Percentiles rank a stretch among this genome's conserved stretches.
Evolutionary conservation across 1,140 invertebrate genomes (phyloP).

Genomic region (Apocrypta bakeri): DNA sequence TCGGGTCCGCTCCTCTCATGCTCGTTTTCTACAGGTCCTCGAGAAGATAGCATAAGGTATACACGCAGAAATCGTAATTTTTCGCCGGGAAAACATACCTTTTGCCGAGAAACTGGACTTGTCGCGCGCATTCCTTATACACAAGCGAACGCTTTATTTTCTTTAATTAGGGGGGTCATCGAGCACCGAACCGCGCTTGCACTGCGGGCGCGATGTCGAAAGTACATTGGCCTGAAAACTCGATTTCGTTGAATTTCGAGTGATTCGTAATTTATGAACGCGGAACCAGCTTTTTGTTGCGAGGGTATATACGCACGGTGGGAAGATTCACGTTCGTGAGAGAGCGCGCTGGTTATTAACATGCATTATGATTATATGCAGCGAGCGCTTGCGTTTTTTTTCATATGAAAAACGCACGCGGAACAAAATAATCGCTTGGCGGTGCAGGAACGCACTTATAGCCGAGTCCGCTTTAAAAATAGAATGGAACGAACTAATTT

Average conservation of each 20-base stretch:
- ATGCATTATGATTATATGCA: conserved; percentile 44
- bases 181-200: too few species aligned
- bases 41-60: conserved; percentile 61
- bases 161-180: neutral
- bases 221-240: conserved; percentile 27
- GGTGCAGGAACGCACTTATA: neutral
- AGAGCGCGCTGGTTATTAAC: conserved; percentile 41
- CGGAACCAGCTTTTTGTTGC: conserved; percentile 35
- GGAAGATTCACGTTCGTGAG: conserved; percentile 43
- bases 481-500: conserved; percentile 46
- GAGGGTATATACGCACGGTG: conserved; percentile 11
- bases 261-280: conserved; percentile 46
- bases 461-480: conserved; percentile 10
- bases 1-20: conserved; percentile 13
- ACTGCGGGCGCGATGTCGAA: conserved; percentile 38
- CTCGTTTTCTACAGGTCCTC: neutral
- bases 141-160: neutral
- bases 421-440: conserved; percentile 9
- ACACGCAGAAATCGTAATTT: conserved; percentile 37
- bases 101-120: neutral
- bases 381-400: neutral
- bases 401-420: conserved; percentile 18
- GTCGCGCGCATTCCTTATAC: neutral
- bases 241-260: conserved; percentile 39
- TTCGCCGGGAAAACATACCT: neutral